These are phyloP conservation scores for Drosophila nigritarsus DNA, from an alignment of 2,888 invertebrate genomes.

Conservation along the genomic window DNA sequence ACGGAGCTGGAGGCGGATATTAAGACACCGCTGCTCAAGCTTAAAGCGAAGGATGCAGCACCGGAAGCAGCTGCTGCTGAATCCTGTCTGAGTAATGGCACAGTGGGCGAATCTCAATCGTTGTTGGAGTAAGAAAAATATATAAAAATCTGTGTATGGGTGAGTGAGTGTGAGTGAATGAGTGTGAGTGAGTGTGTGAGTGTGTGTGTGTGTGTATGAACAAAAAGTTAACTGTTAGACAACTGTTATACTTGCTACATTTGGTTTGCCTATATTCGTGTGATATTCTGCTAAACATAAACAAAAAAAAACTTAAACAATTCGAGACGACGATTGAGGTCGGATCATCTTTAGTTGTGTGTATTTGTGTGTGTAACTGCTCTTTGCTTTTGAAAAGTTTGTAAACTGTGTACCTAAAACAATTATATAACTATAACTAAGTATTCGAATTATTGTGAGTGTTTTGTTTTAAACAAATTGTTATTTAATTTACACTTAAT, in stretches of 20 bases:
- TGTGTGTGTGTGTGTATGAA: constrained; percentile 11
- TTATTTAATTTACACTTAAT: constrained; percentile 54
- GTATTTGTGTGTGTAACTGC: constrained; percentile 44
- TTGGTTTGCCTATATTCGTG: constrained; percentile 66
- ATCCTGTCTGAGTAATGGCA: constrained; percentile 55
- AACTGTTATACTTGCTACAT: constrained; percentile 66
- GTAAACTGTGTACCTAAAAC: constrained; percentile 78
- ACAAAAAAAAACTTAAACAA: constrained; percentile 3
- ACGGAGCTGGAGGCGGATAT: constrained; percentile 76
- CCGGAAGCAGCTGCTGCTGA: constrained; percentile 37
- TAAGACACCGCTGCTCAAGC: constrained; percentile 81
- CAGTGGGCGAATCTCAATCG: constrained; percentile 67
- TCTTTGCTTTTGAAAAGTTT: constrained; percentile 70
- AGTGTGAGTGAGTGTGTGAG: constrained; percentile 11
- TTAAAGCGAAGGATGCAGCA: constrained; percentile 60
- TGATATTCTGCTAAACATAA: constrained; percentile 67
- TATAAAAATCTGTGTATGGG: background rate
- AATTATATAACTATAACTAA: constrained; percentile 49
- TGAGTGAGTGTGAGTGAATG: background rate
- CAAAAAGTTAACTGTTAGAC: constrained; percentile 57
- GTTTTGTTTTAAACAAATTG: constrained; percentile 64
- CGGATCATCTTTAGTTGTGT: constrained; percentile 42
- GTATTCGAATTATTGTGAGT: constrained; percentile 63
- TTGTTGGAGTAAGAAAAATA: constrained; percentile 56
- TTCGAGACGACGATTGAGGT: constrained; percentile 14